Conservation (phyloP, 1,140 invertebrate species). For the Trachelipus rathkii region DNA sequence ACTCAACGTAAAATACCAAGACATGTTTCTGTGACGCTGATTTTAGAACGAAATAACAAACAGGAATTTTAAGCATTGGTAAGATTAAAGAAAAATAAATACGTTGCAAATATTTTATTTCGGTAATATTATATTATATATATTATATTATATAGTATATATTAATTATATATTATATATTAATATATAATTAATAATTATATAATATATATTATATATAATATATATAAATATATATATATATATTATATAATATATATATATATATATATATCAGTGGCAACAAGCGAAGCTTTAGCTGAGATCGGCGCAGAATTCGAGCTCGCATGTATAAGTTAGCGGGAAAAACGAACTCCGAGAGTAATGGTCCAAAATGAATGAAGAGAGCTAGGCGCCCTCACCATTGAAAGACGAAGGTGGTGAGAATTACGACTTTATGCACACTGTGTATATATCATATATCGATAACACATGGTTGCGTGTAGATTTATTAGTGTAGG, state of each 20-base stretch:
- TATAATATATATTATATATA: too few relatives aligned
- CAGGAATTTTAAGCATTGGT: constrained; percentile 1
- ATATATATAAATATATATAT: too few relatives aligned
- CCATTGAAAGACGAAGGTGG: constrained; percentile 25
- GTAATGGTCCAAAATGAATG: constrained; percentile 45
- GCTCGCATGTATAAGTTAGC: constrained; percentile 73
- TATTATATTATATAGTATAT: too few relatives aligned
- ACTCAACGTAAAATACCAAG: too few relatives aligned
- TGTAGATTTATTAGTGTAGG: not conserved
- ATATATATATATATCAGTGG: constrained; percentile 60
- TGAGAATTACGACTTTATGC: not conserved
- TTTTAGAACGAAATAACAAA: not conserved
- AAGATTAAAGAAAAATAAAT: not conserved
- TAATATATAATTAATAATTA: too few relatives aligned
- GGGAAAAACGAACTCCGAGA: constrained; percentile 69
- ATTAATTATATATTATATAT: too few relatives aligned
- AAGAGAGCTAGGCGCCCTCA: constrained; percentile 33
- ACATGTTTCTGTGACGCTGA: not conserved
- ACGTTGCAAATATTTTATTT: too few relatives aligned
- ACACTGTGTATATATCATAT: not conserved
- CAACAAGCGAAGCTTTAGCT: constrained; percentile 72
- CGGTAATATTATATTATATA: too few relatives aligned
- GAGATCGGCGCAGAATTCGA: constrained; percentile 79
- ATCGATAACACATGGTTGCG: not conserved
- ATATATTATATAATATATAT: too few relatives aligned